These are phyloP conservation scores for Bursaphelenchus okinawaensis DNA, from an alignment of 2,888 invertebrate species.

Conservation along the genomic window DNA sequence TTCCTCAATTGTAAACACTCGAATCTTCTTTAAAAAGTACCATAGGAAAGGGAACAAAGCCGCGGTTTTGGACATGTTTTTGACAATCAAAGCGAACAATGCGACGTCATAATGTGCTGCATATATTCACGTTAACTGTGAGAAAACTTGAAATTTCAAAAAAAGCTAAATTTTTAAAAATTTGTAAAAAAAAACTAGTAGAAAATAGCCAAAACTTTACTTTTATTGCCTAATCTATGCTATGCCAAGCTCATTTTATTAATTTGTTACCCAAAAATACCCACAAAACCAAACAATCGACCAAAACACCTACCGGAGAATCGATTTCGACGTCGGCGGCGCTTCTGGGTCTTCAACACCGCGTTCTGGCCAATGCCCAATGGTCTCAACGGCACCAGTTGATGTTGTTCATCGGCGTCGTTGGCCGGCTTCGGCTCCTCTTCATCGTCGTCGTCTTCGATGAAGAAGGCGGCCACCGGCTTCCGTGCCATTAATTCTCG, in stretches of 20 bases:
- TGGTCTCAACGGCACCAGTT: not conserved
- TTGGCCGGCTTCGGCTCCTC: not conserved
- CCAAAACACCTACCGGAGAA: not conserved
- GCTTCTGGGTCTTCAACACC: not conserved
- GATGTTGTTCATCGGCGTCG: not conserved
- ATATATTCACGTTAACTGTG: no score
- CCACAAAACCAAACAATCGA: no score
- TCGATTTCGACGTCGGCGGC: not conserved
- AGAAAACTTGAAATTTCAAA: no score
- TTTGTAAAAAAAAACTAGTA: no score
- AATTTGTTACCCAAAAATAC: no score
- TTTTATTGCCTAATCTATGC: no score
- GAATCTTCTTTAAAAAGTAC: not conserved
- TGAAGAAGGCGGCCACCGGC: not conserved
- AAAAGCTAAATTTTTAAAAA: no score
- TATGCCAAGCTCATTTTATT: no score
- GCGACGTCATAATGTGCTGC: no score
- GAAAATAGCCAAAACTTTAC: no score
- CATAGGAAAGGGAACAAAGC: not conserved
- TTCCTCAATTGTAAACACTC: not conserved
- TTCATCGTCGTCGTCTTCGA: not conserved
- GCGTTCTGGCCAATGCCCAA: not conserved
- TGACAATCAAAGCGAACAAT: not conserved
- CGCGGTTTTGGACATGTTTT: not conserved
- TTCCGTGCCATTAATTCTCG: not conserved